These are phyloP conservation scores for Dallia pectoralis DNA, from an alignment of 2,797 vertebrate species.

Conservation along the genomic window DNA sequence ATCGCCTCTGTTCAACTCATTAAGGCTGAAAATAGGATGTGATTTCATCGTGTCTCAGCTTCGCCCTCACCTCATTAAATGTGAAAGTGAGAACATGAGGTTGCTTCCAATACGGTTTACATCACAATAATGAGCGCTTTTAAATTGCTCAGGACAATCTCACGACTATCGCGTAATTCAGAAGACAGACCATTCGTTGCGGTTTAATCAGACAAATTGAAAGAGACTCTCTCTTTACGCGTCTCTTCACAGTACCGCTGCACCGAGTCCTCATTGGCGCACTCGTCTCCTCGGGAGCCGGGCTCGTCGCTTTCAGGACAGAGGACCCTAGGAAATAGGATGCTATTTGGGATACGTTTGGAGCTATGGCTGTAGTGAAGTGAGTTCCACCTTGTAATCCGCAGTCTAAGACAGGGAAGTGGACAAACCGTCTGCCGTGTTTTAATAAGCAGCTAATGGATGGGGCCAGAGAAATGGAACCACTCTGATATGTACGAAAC, in stretches of 20 bases:
- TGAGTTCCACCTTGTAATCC: no score
- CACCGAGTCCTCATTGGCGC: not conserved
- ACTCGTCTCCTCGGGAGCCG: not conserved
- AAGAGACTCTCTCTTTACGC: slow-evolving; percentile 21
- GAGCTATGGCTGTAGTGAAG: no score
- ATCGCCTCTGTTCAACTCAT: slow-evolving; percentile 48
- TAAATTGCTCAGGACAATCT: slow-evolving; percentile 52
- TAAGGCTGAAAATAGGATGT: slow-evolving; percentile 42
- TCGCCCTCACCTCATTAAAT: slow-evolving; percentile 43
- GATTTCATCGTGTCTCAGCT: slow-evolving; percentile 28
- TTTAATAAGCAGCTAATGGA: no score
- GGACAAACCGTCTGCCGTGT: no score
- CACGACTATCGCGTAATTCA: slow-evolving; percentile 33
- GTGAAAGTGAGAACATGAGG: slow-evolving; percentile 43
- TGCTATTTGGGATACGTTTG: not conserved
- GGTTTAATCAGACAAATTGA: slow-evolving; percentile 37
- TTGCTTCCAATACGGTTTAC: slow-evolving; percentile 42
- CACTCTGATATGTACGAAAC: no score
- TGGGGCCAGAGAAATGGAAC: no score
- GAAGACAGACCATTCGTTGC: slow-evolving; percentile 36
- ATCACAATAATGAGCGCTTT: slow-evolving; percentile 52
- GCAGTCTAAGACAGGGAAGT: no score
- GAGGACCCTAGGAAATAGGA: not conserved
- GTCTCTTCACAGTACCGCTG: not conserved
- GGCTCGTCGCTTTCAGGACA: not conserved